Percentiles rank a stretch among this genome's conserved stretches.
Evolutionary conservation across 2,113 vertebrate genomes (phyloP).

Genomic region (Mormyrus iriodes): DNA sequence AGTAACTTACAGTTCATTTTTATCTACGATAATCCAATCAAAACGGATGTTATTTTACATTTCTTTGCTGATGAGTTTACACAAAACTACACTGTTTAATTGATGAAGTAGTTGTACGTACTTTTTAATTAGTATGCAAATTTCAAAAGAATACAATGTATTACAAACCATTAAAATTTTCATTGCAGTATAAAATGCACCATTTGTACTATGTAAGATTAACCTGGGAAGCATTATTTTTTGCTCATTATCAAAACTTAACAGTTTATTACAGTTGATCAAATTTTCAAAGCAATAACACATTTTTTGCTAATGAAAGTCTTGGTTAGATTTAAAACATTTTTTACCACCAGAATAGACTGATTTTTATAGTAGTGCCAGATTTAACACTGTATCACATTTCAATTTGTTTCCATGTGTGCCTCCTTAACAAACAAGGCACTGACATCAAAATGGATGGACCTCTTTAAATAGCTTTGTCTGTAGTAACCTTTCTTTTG

Average conservation of each 20-base stretch:
- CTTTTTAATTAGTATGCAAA: not conserved
- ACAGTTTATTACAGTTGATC: not conserved
- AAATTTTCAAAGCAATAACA: not conserved
- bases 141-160: not conserved
- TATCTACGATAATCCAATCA: not conserved
- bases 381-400: not conserved
- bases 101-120: not conserved
- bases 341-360: not conserved
- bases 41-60: not conserved
- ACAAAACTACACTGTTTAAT: not conserved
- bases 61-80: not conserved
- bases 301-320: not conserved
- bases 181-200: not conserved
- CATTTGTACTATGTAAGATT: not conserved
- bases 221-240: not conserved
- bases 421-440: not conserved
- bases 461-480: not conserved
- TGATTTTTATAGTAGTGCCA: not conserved
- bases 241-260: not conserved
- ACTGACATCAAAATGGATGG: not conserved
- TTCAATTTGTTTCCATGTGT: not conserved
- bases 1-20: not conserved
- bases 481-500: not conserved
- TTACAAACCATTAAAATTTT: not conserved
- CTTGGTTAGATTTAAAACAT: not conserved